Base-by-base conservation (phyloP, 1,140 invertebrate genomes). In the Acromyrmex heyeri region DNA sequence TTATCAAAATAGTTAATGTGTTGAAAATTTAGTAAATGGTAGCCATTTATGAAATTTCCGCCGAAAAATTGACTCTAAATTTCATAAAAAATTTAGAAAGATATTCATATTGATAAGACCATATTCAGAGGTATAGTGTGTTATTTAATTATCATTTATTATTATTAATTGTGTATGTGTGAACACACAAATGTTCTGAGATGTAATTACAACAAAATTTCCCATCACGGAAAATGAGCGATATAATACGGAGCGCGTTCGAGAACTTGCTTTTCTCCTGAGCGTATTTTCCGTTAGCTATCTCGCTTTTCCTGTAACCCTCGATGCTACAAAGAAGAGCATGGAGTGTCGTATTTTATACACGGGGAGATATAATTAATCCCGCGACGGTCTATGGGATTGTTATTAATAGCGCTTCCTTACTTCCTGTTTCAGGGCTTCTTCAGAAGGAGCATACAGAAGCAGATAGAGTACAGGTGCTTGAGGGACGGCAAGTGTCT, bases 391-490 rank as follows among this genome's bases (percentile, higher is more conserved):
- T 75, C 44, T 83, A 75, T 62, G 69, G 30, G 79, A 83, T 83
- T 38, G 38, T 83, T 83, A 83, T 83, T 83, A 83, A 83, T 83
- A 83, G 69, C 24, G 14, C 44, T 75, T 83, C 59, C 82, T 76
- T 79, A 65, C 70, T 90, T 90, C 88, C 86, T 86, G 86, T 96
- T 95, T 61, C 96, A 98, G 97, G 97, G 97, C 86, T 98, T 98
- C 95, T 98, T 98, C 95, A 96, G 97, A 77, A 96, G 97, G 86
- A 98, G 98, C 95, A 99, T 99, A 91, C 99, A 99, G 95, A 99
- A 99, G 94, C 99, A 99, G 95, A 99, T 99, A 92, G 99, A 99
- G 94, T 99, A 99, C 95, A 96, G 99, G 91, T 99, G 99, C 95
- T 96, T 99, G 90, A 96, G 99, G 77, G 99, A 99, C 96, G 99